Conservation (phyloP, 2,113 vertebrate species). For the Burhinus oedicnemus region DNA sequence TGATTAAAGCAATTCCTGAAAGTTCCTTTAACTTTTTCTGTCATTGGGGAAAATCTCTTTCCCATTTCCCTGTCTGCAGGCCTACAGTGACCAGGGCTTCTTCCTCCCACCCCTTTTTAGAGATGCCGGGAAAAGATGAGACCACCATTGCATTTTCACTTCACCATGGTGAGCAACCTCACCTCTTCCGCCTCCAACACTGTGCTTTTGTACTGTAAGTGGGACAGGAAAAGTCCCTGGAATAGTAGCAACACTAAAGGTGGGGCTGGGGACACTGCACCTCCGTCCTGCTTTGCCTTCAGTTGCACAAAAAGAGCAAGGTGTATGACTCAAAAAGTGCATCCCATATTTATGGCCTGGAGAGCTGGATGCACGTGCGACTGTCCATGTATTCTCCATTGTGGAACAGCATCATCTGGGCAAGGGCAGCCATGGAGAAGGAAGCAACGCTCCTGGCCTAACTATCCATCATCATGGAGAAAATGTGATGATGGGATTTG, state of each 20-base stretch:
- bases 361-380: fast-evolving
- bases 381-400: background rate
- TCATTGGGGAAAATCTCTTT: background rate
- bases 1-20: background rate
- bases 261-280: fast-evolving
- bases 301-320: background rate
- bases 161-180: background rate
- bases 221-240: background rate
- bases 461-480: background rate
- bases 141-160: background rate
- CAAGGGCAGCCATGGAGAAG: fast-evolving
- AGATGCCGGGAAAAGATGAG: background rate
- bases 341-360: background rate
- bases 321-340: background rate
- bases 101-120: background rate
- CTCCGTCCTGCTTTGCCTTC: background rate
- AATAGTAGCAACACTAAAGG: background rate
- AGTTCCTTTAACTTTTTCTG: background rate
- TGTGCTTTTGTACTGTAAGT: background rate
- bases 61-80: background rate
- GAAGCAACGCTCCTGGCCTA: too few species aligned
- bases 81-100: fast-evolving
- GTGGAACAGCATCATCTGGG: background rate
- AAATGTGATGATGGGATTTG: background rate
- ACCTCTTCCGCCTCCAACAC: background rate